These are phyloP conservation scores for Lutraria lutraria DNA, from an alignment of 2,888 invertebrate species.

Conservation along the genomic window DNA sequence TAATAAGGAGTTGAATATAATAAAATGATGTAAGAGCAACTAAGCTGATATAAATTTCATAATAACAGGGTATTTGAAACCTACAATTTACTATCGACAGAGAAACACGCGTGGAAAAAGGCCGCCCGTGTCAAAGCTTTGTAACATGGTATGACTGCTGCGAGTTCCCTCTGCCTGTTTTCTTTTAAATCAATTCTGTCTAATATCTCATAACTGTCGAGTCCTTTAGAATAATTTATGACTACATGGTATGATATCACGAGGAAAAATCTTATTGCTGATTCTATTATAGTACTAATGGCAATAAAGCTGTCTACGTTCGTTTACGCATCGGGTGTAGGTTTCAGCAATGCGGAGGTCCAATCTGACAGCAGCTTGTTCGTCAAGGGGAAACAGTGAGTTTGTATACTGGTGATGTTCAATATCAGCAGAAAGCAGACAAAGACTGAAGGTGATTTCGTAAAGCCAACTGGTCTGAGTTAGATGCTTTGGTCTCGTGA, in stretches of 20 bases:
- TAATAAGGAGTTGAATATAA: too few species aligned
- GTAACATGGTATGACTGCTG: constrained; percentile 16
- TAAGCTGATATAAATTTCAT: not conserved
- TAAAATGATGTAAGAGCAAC: not conserved
- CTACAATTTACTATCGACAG: not conserved
- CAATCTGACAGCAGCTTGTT: constrained; percentile 9
- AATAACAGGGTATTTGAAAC: not conserved
- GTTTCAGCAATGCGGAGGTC: constrained; percentile 56
- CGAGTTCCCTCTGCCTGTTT: constrained; percentile 24
- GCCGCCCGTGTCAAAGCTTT: constrained; percentile 11
- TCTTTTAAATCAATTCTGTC: constrained; percentile 58
- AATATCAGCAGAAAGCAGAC: not conserved
- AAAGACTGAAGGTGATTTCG: not conserved
- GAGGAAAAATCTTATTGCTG: constrained; percentile 63
- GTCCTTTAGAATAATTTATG: constrained; percentile 64
- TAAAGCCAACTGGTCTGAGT: not conserved
- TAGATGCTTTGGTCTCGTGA: not conserved
- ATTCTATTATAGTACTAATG: constrained; percentile 59
- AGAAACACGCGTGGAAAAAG: not conserved
- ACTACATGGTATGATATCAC: constrained; percentile 60
- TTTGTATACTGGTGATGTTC: not conserved
- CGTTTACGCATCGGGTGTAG: constrained; percentile 52
- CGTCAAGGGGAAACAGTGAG: not conserved
- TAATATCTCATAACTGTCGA: constrained; percentile 68
- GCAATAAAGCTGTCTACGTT: constrained; percentile 66